Evolutionary conservation across 30 jellyfish, hydroid and myxozoan species (phyloP).

Genomic region (Hydractinia symbiolongicarpus): DNA sequence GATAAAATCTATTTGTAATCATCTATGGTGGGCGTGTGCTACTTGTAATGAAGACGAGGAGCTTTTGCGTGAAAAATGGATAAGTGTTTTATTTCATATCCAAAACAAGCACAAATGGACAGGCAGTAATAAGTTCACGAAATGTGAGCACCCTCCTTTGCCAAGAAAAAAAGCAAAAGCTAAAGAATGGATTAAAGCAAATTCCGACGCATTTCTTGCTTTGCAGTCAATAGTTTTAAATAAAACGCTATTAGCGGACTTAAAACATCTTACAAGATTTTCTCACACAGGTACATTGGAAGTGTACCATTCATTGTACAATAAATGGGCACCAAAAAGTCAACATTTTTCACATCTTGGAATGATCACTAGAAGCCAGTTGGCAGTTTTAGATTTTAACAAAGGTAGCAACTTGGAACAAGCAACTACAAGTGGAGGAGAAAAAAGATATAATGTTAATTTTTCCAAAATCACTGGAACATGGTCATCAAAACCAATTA

Average conservation of each 20-base stretch:
- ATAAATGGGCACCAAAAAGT: constrained; percentile 10
- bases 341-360: constrained; percentile 28
- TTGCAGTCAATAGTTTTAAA: constrained; percentile 7
- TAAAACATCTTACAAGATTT: constrained; percentile 15
- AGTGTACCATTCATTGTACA: constrained; percentile 28
- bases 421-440: constrained; percentile 19
- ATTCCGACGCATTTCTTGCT: too few relatives aligned
- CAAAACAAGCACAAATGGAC: too few relatives aligned
- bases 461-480: background rate
- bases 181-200: constrained; percentile 9
- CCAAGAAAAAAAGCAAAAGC: constrained; percentile 3
- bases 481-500: constrained; percentile 15
- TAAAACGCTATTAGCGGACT: background rate
- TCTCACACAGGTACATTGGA: constrained; percentile 38
- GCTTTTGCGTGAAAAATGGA: constrained; percentile 17
- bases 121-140: background rate
- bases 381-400: constrained; percentile 6
- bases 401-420: constrained; percentile 2
- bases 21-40: constrained; percentile 26
- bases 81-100: background rate
- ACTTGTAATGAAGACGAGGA: constrained; percentile 29
- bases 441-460: background rate
- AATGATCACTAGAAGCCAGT: constrained; percentile 28
- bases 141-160: constrained; percentile 17
- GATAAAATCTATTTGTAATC: constrained; percentile 2